A percentile compares a stretch with the other conserved stretches of the same genome.
These are phyloP conservation scores for Micrastur ruficollis DNA, from an alignment of 2,797 vertebrate genomes.

Conservation along the genomic window DNA sequence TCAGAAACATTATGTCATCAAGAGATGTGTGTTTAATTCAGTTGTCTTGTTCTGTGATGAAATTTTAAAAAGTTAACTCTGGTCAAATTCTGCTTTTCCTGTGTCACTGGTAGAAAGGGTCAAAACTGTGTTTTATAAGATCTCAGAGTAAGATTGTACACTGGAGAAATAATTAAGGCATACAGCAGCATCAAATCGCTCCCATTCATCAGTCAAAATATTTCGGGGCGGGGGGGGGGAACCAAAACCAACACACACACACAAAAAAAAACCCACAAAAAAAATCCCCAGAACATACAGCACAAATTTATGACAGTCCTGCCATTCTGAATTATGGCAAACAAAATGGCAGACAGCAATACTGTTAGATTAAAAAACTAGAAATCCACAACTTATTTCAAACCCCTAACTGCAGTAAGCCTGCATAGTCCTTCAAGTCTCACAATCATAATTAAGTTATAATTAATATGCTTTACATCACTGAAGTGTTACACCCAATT, in stretches of 20 bases:
- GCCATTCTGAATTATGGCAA: not conserved
- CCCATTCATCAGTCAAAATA: not conserved
- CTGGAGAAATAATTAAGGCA: not conserved
- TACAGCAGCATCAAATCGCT: not conserved
- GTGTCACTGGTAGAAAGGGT: not conserved
- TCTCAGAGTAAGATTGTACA: not conserved
- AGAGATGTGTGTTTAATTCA: not conserved
- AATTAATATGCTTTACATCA: not conserved
- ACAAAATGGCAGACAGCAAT: not conserved
- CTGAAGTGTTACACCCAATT: not conserved
- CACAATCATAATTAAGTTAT: not conserved
- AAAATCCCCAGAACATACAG: not conserved
- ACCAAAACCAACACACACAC: fast-evolving
- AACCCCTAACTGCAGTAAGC: not conserved
- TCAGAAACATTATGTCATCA: not conserved
- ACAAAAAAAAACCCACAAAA: not conserved
- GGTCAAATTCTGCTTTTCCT: not conserved
- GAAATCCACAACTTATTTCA: not conserved
- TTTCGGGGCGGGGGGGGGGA: not conserved
- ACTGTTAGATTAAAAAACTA: not conserved
- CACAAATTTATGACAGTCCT: not conserved
- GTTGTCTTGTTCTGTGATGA: not conserved
- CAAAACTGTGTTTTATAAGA: not conserved
- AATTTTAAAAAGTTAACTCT: not conserved
- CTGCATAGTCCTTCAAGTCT: not conserved